Percentiles rank a stretch among this genome's conserved stretches.
Evolutionary conservation across 2,797 vertebrate species (phyloP).

Genomic region (Aeoliscus strigatus): DNA sequence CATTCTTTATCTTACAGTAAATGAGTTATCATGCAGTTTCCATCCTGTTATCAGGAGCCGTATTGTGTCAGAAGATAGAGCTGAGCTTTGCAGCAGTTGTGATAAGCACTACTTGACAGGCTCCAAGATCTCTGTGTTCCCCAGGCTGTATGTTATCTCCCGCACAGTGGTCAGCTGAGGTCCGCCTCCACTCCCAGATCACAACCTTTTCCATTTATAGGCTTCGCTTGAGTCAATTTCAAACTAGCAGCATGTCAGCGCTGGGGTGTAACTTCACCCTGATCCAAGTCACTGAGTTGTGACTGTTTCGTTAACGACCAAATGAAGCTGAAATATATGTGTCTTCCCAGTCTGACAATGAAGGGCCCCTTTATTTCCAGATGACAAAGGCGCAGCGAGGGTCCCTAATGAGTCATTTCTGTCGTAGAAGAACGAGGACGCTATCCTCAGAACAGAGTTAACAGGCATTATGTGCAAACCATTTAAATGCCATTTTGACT

Average conservation of each 20-base stretch:
- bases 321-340: constrained; percentile 5
- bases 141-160: background rate
- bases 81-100: constrained; percentile 5
- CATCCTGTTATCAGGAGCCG: too few species aligned
- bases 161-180: background rate
- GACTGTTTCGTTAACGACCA: constrained; percentile 1
- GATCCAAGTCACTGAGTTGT: constrained; percentile 3
- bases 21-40: too few species aligned
- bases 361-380: background rate
- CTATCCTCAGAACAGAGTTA: too few species aligned
- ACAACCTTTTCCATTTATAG: background rate
- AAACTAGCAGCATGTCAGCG: constrained; percentile 11
- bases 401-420: constrained; percentile 13
- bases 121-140: background rate
- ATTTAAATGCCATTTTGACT: too few species aligned
- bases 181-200: background rate
- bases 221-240: constrained; percentile 1
- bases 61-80: background rate
- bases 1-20: too few species aligned
- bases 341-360: constrained; percentile 14
- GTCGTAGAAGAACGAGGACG: constrained; percentile 10
- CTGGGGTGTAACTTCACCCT: too few species aligned
- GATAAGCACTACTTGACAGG: constrained; percentile 2
- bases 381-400: constrained; percentile 9
- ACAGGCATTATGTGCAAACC: too few species aligned